These are phyloP conservation scores for Metridium senile DNA, from an alignment of 92 coral and sea anemone genomes.

Conservation along the genomic window DNA sequence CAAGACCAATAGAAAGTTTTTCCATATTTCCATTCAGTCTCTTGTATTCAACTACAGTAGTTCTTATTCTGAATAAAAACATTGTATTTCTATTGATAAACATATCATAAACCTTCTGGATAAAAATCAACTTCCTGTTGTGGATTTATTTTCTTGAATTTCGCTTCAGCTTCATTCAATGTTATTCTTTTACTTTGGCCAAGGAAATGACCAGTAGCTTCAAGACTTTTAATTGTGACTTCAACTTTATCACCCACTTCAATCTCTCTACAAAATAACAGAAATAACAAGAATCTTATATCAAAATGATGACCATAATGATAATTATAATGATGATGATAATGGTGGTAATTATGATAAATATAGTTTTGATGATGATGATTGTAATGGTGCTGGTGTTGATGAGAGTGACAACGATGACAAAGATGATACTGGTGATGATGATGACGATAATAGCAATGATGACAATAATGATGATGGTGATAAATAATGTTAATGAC, in stretches of 20 bases:
- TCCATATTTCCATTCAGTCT: too few species aligned
- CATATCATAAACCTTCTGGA: too few species aligned
- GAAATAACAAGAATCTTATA: background rate
- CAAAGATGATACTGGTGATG: background rate
- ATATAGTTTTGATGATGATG: background rate
- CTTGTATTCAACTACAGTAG: too few species aligned
- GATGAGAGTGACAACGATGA: background rate
- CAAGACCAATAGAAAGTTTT: too few species aligned
- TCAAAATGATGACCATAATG: background rate
- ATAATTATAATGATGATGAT: background rate
- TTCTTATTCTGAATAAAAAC: too few species aligned
- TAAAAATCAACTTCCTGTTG: too few species aligned
- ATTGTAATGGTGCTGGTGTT: background rate
- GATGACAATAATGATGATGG: background rate
- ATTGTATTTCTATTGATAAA: too few species aligned
- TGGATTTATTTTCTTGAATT: conserved; percentile 19
- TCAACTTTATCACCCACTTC: conserved; percentile 79
- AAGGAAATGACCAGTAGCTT: conserved; percentile 92
- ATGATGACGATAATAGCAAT: background rate
- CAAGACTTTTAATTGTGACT: conserved; percentile 65
- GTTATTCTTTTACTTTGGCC: conserved; percentile 89
- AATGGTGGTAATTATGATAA: background rate
- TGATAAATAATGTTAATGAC: background rate
- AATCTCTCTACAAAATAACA: conserved; percentile 45
- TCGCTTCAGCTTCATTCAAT: conserved; percentile 87